Base-by-base conservation (phyloP, 2,888 invertebrate species). In the Alcis repandata region DNA sequence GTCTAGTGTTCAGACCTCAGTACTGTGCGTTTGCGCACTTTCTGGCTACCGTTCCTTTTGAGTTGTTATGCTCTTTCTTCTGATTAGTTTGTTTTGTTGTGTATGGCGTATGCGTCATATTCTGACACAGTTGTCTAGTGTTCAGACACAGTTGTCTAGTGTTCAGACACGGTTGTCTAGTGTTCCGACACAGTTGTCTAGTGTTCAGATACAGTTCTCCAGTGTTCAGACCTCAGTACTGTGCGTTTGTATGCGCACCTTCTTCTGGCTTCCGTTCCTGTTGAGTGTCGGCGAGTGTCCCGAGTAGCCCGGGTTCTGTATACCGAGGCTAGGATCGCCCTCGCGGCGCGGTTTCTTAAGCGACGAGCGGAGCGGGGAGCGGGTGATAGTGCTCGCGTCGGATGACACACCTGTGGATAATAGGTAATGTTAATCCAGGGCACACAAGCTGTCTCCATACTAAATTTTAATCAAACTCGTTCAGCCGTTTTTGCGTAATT, bases 231-330 rank as follows among this genome's bases (percentile, higher is more conserved):
- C 98, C 87, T 98, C 98, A 45, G 98, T 98, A 83, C 98, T 98
- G 85, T 97, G 97, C 40, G 98, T 98, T 85, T 98, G 97, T 86
- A 98, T 98, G 69, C 98, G 95, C 66, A 98, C 98, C 92, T 98
- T 98, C 86, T 98, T 98, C 81, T 97, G 96, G 80, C 97, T 98
- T 0, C 97, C 97, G 77, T 97, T 97, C 60, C 98, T 94, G 54
- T 96, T 95, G 66, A 98, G 94, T 0, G 97, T 96, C 0, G 98
- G 98, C 15, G 97, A 98, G 73, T 96, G 96, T 1, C 97, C 96
- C 0, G 97, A 96, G 77, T 96, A 97, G 0, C 95, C 95, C 0
- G 97, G 98, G 92, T 98, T 98, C 77, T 97, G 97, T 67, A 98
- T 98, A 10, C 98, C 98, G 64, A 97, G 89, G 17, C 95, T 88